Percentiles rank a stretch among this genome's conserved stretches.
These are phyloP conservation scores for Muraenolepis orangiensis DNA, from an alignment of 2,797 vertebrate genomes.

Conservation along the genomic window DNA sequence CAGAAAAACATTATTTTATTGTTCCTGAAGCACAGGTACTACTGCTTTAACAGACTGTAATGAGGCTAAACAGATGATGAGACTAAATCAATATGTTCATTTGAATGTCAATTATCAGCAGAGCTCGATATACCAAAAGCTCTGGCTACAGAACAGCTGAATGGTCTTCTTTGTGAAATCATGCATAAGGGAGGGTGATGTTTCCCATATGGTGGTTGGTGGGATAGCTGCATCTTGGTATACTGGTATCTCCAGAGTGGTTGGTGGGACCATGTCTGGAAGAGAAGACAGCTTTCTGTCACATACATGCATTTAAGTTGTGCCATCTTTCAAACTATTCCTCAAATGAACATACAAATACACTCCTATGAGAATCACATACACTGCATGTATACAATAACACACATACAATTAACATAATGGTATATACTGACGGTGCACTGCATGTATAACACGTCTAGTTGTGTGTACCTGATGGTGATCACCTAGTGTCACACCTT, in stretches of 20 bases:
- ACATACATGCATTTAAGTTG: neutral
- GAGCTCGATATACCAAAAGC: no score
- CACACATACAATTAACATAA: neutral
- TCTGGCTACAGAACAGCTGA: no score
- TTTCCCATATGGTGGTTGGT: neutral
- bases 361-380: neutral
- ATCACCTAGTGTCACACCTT: neutral
- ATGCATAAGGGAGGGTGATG: no score
- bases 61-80: neutral
- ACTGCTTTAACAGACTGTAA: neutral
- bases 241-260: conserved; percentile 18
- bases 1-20: neutral
- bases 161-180: no score
- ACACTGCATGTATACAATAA: neutral
- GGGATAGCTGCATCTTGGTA: neutral
- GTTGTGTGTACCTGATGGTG: conserved; percentile 42
- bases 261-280: no score
- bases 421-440: neutral
- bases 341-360: neutral
- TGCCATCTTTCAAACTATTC: neutral
- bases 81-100: neutral
- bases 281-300: conserved; percentile 10
- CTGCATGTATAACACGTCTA: neutral
- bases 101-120: no score
- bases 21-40: neutral